Percentiles rank a stretch among this genome's conserved stretches.
Evolutionary conservation across 2,113 vertebrate species (phyloP).

Genomic region (Zosterops lateralis): DNA sequence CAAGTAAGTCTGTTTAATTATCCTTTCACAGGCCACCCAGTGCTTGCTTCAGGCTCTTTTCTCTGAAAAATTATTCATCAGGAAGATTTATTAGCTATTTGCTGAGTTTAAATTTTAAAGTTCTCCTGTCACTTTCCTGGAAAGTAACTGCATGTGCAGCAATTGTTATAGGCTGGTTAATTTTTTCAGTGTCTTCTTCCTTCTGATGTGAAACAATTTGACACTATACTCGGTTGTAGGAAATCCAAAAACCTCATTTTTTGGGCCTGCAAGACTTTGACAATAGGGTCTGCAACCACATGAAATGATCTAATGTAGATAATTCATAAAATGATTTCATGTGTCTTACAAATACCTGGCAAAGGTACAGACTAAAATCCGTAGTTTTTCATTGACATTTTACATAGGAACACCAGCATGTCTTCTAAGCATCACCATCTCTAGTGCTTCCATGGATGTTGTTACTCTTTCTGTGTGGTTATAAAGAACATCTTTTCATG

Average conservation of each 20-base stretch:
- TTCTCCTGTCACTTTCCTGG: neutral
- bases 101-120: slow-evolving; percentile 18
- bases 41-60: neutral
- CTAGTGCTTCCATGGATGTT: neutral
- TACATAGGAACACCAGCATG: neutral
- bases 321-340: neutral
- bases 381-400: neutral
- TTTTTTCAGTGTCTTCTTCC: neutral
- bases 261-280: neutral
- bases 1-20: neutral
- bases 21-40: neutral
- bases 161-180: neutral
- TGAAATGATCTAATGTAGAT: neutral
- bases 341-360: neutral
- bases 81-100: slow-evolving; percentile 48
- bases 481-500: neutral
- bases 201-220: neutral
- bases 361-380: neutral
- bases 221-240: neutral
- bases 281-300: neutral
- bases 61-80: neutral
- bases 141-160: neutral
- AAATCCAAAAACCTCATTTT: neutral
- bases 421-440: neutral
- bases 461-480: neutral